phyloP scores from a whole-genome alignment of 2,888 invertebrate species.

The Drosophila multiciliata region DNA sequence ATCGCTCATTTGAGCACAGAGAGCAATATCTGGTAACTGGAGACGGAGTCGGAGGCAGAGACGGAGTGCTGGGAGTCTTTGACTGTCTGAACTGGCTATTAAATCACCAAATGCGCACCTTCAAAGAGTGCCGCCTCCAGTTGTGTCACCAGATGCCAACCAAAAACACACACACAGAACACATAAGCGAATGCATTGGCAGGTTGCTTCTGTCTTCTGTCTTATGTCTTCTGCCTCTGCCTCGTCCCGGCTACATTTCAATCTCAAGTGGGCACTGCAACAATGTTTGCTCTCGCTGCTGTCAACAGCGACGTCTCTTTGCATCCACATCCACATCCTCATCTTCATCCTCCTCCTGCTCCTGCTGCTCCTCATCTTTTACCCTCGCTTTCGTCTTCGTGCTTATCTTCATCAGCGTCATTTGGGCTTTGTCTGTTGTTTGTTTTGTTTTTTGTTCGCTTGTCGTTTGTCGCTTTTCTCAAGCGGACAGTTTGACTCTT shows the following conservation, averaged over 20 bases:
- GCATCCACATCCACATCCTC: slow-evolving; percentile 25
- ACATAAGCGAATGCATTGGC: slow-evolving; percentile 23
- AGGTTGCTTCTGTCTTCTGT: slow-evolving; percentile 24
- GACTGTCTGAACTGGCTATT: slow-evolving; percentile 26
- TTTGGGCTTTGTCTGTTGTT: slow-evolving; percentile 21
- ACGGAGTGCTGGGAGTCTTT: slow-evolving; percentile 4
- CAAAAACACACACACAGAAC: background rate
- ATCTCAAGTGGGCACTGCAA: slow-evolving; percentile 55
- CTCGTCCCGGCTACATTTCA: slow-evolving; percentile 46
- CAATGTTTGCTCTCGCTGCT: slow-evolving; percentile 59
- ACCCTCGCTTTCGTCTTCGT: slow-evolving; percentile 10
- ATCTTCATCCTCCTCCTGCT: slow-evolving; percentile 4
- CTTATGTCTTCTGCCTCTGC: background rate
- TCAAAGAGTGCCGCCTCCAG: slow-evolving; percentile 45
- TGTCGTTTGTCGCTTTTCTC: slow-evolving; percentile 26
- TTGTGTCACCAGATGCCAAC: slow-evolving; percentile 51
- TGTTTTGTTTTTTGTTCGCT: slow-evolving; percentile 29
- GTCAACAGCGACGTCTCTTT: slow-evolving; percentile 50
- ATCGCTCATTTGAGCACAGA: background rate
- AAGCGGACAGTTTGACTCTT: slow-evolving; percentile 36
- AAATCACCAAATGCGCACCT: slow-evolving; percentile 46
- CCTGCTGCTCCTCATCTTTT: slow-evolving; percentile 3
- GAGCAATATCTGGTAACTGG: background rate
- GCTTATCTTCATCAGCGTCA: slow-evolving; percentile 19
- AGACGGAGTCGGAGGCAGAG: background rate